Evolutionary conservation across 1,140 invertebrate genomes (phyloP).

Genomic region (Nautilus pompilius): DNA sequence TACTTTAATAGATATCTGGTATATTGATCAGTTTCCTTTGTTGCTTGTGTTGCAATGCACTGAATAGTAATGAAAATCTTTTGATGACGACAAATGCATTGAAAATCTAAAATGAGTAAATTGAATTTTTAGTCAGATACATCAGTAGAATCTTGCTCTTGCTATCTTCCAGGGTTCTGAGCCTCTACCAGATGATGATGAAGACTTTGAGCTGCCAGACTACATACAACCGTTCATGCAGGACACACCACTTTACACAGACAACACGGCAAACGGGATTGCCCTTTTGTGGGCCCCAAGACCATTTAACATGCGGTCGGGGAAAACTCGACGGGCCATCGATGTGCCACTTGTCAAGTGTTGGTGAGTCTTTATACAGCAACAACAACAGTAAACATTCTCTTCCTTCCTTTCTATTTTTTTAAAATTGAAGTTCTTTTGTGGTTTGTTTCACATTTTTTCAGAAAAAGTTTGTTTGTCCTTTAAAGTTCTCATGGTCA

Average conservation of each 20-base stretch:
- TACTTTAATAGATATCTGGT: too few species aligned
- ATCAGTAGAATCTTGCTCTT: background rate
- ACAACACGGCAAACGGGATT: conserved; percentile 99
- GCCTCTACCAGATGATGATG: conserved; percentile 84
- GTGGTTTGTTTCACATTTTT: too few species aligned
- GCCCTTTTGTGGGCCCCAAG: conserved; percentile 96
- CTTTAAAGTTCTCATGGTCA: too few species aligned
- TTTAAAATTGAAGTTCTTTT: background rate
- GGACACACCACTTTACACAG: conserved; percentile 94
- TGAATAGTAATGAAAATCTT: too few species aligned
- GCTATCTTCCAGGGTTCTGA: conserved; percentile 59
- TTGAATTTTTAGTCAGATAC: too few species aligned
- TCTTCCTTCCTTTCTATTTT: background rate
- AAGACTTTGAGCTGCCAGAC: conserved; percentile 90
- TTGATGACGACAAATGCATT: too few species aligned
- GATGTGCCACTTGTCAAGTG: conserved; percentile 96
- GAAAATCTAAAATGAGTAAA: too few species aligned
- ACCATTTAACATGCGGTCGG: conserved; percentile 95
- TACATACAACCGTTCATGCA: conserved; percentile 88
- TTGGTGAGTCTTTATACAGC: conserved; percentile 88
- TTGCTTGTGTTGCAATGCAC: too few species aligned
- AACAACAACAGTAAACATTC: too few species aligned
- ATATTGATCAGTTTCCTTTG: too few species aligned
- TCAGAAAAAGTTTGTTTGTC: too few species aligned
- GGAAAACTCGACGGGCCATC: conserved; percentile 77